Evolutionary conservation across 1,140 invertebrate genomes (phyloP).

Genomic region (Aphis gossypii): DNA sequence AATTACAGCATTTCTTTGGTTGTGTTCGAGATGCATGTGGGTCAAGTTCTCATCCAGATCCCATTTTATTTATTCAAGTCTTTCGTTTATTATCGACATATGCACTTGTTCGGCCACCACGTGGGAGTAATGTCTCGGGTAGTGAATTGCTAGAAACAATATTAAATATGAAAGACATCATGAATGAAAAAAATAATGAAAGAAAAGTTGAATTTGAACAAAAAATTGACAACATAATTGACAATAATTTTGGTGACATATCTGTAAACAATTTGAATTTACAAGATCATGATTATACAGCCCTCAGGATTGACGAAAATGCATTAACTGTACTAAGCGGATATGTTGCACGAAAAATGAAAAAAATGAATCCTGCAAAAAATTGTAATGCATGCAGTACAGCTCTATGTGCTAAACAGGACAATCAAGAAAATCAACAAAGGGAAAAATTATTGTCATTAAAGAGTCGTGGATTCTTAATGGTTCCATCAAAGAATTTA

Average conservation of each 20-base stretch:
- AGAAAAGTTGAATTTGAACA: not conserved
- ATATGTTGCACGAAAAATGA: not conserved
- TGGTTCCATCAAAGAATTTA: not conserved
- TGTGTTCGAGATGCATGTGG: too few relatives aligned
- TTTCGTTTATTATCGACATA: too few relatives aligned
- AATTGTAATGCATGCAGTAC: not conserved
- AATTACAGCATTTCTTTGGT: too few relatives aligned
- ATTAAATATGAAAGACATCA: too few relatives aligned
- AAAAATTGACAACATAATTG: not conserved
- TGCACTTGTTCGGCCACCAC: too few relatives aligned
- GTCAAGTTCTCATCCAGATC: too few relatives aligned
- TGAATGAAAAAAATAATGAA: too few relatives aligned
- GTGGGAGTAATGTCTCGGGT: too few relatives aligned
- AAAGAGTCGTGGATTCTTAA: not conserved
- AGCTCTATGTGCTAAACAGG: not conserved
- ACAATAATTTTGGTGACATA: not conserved
- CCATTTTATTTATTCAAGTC: too few relatives aligned
- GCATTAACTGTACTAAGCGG: not conserved
- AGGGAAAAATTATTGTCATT: not conserved
- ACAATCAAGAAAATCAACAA: not conserved
- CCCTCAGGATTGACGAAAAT: not conserved
- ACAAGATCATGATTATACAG: conserved; percentile 3
- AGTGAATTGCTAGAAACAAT: too few relatives aligned
- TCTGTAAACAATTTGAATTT: not conserved
- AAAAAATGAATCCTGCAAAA: conserved; percentile 3